Evolutionary conservation across 1,140 invertebrate genomes (phyloP), one percentile per base, ranked within the genome.

Genomic region (Idris sp.): DNA sequence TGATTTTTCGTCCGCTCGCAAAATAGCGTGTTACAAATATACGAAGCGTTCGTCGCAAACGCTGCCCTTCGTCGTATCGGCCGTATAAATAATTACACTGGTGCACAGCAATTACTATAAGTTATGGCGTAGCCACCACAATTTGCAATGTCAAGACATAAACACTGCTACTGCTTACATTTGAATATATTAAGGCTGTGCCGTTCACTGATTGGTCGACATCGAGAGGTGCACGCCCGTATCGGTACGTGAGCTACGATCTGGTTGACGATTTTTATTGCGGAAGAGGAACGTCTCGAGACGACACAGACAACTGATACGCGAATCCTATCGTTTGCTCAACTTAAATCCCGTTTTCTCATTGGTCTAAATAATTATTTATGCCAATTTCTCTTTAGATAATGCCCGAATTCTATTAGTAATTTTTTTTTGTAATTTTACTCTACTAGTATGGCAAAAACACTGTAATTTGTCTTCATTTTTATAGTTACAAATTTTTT

Each of bases 131-230:
- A 84, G 84, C 85, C 83, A 83, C 74, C 80, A 87, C 86, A 87
- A 87, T 87, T 87, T 87, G 86, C 86, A 87, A 87, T 87, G 86
- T 87, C 86, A 87, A 87, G 86, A 86, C 86, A 87, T 87, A 87
- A 87, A 87, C 86, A 87, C 86, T 86, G 84, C 84, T 87, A 87
- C 86, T 80, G 86, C 86, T 87, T 87, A 87, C 83, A 87, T 87
- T 87, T 87, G 85, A 87, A 87, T 87, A 86, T 78, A 87, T 87
- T 87, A 87, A 84, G 75, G 59, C 62, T 46, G 76, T 78, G 78
- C 79, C 67, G 69, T 73, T 78, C 75, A 58, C 79, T 81, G 84
- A 84, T 83, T 85, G 85, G 83, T 54, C 78, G 71, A 71, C 61
- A 51, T 75, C 31, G 56, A 79, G 78, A 77, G 59, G 56, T 77